Conservation (phyloP, 1,140 invertebrate species). For the Varroa destructor region DNA sequence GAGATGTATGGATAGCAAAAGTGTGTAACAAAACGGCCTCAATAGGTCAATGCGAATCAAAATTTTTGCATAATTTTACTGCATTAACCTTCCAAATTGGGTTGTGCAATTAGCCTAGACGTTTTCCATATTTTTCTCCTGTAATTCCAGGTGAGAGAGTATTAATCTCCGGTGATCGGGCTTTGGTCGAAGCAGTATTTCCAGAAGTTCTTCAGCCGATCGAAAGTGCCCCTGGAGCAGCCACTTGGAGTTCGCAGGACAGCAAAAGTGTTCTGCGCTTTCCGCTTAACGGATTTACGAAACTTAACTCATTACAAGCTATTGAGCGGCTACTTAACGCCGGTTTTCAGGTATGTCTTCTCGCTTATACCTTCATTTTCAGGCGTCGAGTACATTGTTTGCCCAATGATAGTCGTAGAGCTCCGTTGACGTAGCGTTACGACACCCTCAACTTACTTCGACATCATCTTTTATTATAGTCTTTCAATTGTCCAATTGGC, state of each 20-base stretch:
- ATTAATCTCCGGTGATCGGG: slow-evolving; percentile 42
- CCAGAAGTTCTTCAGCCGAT: slow-evolving; percentile 71
- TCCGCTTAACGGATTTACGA: slow-evolving; percentile 80
- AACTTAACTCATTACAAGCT: slow-evolving; percentile 75
- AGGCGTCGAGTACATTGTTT: too few species aligned
- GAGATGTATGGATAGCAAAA: too few species aligned
- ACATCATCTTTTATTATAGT: not conserved
- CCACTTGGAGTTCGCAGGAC: slow-evolving; percentile 69
- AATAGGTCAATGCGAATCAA: too few species aligned
- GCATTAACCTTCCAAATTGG: too few species aligned
- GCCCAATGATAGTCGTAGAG: not conserved
- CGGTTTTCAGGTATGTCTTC: slow-evolving; percentile 52
- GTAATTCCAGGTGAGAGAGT: slow-evolving; percentile 41
- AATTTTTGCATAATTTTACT: too few species aligned
- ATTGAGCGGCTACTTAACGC: slow-evolving; percentile 71
- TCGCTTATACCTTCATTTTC: too few species aligned
- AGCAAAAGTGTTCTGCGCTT: slow-evolving; percentile 71
- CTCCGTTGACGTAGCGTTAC: not conserved
- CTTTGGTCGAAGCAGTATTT: slow-evolving; percentile 51
- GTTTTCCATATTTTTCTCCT: too few species aligned
- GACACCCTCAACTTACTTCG: not conserved
- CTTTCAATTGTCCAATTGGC: too few species aligned
- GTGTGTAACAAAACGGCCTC: too few species aligned
- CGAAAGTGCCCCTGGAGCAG: slow-evolving; percentile 62
- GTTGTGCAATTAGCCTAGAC: too few species aligned